Evolutionary conservation across 2,888 invertebrate species (phyloP).

Genomic region (Thumatha senex): DNA sequence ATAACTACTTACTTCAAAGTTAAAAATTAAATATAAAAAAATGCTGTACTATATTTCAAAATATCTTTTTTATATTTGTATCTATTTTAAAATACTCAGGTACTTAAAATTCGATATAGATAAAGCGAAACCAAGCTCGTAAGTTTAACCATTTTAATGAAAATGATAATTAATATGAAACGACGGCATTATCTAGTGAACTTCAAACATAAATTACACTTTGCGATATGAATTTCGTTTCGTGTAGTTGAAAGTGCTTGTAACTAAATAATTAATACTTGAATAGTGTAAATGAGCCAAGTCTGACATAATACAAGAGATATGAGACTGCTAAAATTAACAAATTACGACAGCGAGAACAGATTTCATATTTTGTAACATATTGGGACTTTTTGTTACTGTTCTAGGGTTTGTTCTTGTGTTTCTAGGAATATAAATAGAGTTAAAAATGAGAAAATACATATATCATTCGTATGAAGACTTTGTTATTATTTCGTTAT

Average conservation of each 20-base stretch:
- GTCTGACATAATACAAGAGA: constrained; percentile 40
- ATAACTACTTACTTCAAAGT: too few species aligned
- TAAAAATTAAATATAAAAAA: too few species aligned
- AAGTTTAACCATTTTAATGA: constrained; percentile 21
- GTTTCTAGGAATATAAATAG: constrained; percentile 10
- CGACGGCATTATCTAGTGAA: constrained; percentile 27
- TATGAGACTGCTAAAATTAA: constrained; percentile 39
- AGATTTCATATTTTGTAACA: constrained; percentile 27
- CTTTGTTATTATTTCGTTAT: too few species aligned
- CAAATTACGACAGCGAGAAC: constrained; percentile 19
- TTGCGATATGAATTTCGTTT: constrained; percentile 32
- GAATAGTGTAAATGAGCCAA: constrained; percentile 45
- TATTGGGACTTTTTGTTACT: constrained; percentile 9
- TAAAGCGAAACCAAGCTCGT: constrained; percentile 16
- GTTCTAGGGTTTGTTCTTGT: too few species aligned
- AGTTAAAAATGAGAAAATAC: too few species aligned
- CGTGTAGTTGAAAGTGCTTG: constrained; percentile 31
- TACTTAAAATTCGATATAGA: constrained; percentile 15
- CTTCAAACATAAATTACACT: constrained; percentile 31
- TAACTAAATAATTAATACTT: constrained; percentile 43
- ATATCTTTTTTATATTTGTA: too few species aligned
- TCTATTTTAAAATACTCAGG: too few species aligned
- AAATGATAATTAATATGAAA: constrained; percentile 34
- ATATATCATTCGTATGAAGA: not conserved
- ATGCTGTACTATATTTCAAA: too few species aligned